Evolutionary conservation across 2,797 vertebrate genomes (phyloP).

Genomic region (Basileuterus tristriatus): DNA sequence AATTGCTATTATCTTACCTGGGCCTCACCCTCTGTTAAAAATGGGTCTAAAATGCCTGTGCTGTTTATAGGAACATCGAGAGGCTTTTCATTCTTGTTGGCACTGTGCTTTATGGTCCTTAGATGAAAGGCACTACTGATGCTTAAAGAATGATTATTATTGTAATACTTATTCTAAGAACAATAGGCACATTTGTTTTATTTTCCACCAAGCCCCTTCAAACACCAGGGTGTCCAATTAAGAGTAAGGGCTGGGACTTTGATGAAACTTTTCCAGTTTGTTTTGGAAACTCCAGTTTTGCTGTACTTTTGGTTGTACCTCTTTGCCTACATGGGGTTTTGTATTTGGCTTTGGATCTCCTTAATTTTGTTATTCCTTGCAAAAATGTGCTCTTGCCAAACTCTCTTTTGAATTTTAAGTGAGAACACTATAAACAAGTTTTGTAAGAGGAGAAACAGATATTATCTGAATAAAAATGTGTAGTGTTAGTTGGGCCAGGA

Average conservation of each 20-base stretch:
- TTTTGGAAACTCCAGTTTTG: neutral
- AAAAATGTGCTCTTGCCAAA: neutral
- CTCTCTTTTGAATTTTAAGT: neutral
- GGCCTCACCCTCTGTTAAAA: neutral
- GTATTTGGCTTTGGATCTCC: neutral
- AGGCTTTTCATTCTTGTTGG: slow-evolving; percentile 19
- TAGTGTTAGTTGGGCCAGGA: neutral
- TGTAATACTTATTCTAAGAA: slow-evolving; percentile 38
- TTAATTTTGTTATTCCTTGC: neutral
- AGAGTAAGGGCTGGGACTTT: neutral
- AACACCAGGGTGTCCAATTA: slow-evolving; percentile 46
- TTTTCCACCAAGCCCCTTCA: slow-evolving; percentile 38
- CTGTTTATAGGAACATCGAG: neutral
- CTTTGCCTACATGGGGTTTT: neutral
- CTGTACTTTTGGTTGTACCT: neutral
- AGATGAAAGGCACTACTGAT: slow-evolving; percentile 61
- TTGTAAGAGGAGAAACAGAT: neutral
- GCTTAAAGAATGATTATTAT: slow-evolving; percentile 59
- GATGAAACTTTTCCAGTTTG: slow-evolving; percentile 4
- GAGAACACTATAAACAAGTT: neutral
- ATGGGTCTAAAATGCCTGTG: neutral
- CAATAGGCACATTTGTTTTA: slow-evolving; percentile 58
- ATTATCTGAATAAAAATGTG: neutral
- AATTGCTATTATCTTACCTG: neutral
- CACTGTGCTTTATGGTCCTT: slow-evolving; percentile 39